Evolutionary conservation across 2,797 vertebrate genomes (phyloP).

Genomic region (Sciurus carolinensis): DNA sequence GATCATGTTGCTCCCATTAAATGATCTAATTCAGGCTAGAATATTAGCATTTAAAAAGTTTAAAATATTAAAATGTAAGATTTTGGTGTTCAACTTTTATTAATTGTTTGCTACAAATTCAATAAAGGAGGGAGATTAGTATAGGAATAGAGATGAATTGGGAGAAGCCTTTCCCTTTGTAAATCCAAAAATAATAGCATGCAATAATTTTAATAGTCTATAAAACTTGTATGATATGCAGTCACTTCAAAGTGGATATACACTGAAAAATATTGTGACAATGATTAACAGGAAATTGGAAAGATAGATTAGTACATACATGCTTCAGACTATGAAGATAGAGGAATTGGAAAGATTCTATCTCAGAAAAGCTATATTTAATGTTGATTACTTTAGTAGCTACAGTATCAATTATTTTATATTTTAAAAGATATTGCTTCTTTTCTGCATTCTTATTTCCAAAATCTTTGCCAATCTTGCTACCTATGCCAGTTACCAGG

Average conservation of each 20-base stretch:
- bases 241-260: background rate
- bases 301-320: background rate
- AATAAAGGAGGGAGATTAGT: background rate
- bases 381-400: constrained; percentile 26
- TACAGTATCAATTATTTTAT: background rate
- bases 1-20: background rate
- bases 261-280: background rate
- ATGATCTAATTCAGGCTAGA: background rate
- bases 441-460: background rate
- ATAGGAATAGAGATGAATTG: background rate
- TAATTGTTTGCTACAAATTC: background rate
- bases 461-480: constrained; percentile 6
- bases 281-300: background rate
- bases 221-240: background rate
- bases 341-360: background rate
- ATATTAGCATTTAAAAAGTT: background rate
- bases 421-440: constrained; percentile 3
- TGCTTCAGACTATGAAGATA: background rate
- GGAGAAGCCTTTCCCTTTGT: background rate
- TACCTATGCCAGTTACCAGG: constrained; percentile 18
- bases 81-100: constrained; percentile 3
- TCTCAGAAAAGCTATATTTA: background rate
- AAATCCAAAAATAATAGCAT: constrained; percentile 1
- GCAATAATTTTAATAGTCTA: background rate
- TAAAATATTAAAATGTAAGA: constrained; percentile 17